phyloP scores from a whole-genome alignment of 2,888 invertebrate genomes.

The Chromoteleia sp. region DNA sequence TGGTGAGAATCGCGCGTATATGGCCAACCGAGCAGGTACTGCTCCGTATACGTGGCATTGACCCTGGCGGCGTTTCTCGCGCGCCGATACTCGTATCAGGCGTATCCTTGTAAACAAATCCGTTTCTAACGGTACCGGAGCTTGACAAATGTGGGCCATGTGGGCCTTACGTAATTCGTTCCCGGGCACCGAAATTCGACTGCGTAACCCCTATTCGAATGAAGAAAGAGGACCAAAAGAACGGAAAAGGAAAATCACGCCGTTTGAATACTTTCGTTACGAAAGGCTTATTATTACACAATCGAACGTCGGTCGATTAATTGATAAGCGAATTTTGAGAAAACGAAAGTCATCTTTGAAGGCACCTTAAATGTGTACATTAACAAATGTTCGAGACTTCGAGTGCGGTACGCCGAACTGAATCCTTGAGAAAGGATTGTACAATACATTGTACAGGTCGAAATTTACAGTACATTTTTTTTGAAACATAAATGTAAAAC shows the following conservation, averaged over 20 bases:
- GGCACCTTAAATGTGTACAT: no score
- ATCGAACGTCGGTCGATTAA: slow-evolving; percentile 1
- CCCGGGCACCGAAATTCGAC: slow-evolving; percentile 32
- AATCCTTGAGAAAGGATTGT: no score
- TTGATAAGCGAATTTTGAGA: neutral
- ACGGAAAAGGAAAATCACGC: slow-evolving; percentile 12
- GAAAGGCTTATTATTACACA: neutral
- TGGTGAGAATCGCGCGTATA: slow-evolving; percentile 77
- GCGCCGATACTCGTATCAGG: slow-evolving; percentile 37
- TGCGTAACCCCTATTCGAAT: slow-evolving; percentile 26
- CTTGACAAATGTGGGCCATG: slow-evolving; percentile 68
- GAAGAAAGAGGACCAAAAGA: slow-evolving; percentile 3
- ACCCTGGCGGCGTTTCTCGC: slow-evolving; percentile 75
- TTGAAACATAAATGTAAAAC: no score
- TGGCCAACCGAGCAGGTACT: slow-evolving; percentile 80
- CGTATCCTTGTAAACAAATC: slow-evolving; percentile 74
- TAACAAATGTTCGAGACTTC: no score
- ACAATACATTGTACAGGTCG: no score
- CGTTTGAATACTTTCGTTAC: slow-evolving; percentile 27
- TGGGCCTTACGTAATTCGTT: slow-evolving; percentile 63
- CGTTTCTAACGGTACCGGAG: slow-evolving; percentile 74
- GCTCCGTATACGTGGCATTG: slow-evolving; percentile 84
- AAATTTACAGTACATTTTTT: no score
- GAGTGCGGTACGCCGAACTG: no score
- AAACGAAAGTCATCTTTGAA: neutral